Percentiles rank a stretch among this genome's conserved stretches.
These are phyloP conservation scores for Pygocentrus nattereri DNA, from an alignment of 2,797 vertebrate species.

Conservation along the genomic window DNA sequence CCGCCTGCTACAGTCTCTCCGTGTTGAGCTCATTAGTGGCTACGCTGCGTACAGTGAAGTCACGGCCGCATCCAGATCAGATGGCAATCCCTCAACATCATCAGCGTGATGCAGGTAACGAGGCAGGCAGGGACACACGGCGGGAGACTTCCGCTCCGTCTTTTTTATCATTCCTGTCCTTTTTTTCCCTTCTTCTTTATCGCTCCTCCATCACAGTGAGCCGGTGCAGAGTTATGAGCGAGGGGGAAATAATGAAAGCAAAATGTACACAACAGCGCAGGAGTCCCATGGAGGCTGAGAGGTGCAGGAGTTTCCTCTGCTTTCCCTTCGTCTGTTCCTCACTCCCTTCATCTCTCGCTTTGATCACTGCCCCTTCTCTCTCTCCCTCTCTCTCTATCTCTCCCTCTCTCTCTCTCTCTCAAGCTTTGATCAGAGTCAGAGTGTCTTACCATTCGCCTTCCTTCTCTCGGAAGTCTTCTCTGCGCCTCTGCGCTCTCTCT, in stretches of 20 bases:
- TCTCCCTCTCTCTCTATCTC: conserved; percentile 29
- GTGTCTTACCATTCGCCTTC: not conserved
- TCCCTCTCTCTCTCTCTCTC: conserved; percentile 25
- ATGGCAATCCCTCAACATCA: conserved; percentile 47
- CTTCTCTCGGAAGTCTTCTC: conserved; percentile 28
- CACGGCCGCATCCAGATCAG: conserved; percentile 34
- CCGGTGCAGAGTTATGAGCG: conserved; percentile 34
- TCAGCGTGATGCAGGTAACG: conserved; percentile 47
- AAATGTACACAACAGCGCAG: conserved; percentile 43
- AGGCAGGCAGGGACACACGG: conserved; percentile 43
- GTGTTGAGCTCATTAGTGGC: conserved; percentile 36
- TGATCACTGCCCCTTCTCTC: conserved; percentile 76
- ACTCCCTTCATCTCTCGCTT: conserved; percentile 72
- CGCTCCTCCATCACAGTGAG: conserved; percentile 21
- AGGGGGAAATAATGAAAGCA: conserved; percentile 55
- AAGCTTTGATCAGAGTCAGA: not conserved
- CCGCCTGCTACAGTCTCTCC: conserved; percentile 4
- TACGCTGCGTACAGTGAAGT: conserved; percentile 9
- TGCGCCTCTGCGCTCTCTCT: conserved; percentile 17
- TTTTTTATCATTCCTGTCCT: not conserved
- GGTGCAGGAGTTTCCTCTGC: conserved; percentile 51
- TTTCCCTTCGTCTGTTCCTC: conserved; percentile 67
- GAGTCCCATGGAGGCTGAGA: conserved; percentile 31
- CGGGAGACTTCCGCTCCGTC: conserved; percentile 19
- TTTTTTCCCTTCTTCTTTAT: conserved; percentile 44